phyloP scores from a whole-genome alignment of 2,888 invertebrate species.

The Halictus ligatus region DNA sequence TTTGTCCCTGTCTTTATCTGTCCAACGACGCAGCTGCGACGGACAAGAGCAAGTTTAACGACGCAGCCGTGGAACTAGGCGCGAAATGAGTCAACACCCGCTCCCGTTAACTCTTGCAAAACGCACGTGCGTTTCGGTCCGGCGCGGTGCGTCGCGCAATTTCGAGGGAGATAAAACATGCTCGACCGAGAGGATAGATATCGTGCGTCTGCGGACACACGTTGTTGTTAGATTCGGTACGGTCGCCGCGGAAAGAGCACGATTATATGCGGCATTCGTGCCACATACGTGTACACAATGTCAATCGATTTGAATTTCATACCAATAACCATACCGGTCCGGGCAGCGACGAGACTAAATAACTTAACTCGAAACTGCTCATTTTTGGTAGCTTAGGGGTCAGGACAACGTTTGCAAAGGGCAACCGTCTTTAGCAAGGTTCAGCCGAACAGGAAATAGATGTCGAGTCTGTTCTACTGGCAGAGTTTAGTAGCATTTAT shows the following conservation, averaged over 20 bases:
- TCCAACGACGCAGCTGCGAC: slow-evolving; percentile 59
- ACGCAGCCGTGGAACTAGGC: slow-evolving; percentile 41
- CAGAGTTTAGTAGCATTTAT: slow-evolving; percentile 38
- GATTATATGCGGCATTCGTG: slow-evolving; percentile 38
- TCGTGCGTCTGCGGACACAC: background rate
- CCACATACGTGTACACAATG: slow-evolving; percentile 39
- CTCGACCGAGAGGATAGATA: slow-evolving; percentile 23
- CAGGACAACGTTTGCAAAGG: background rate
- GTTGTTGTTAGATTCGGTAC: slow-evolving; percentile 32
- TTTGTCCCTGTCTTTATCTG: background rate
- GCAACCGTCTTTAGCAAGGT: background rate
- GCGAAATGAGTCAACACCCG: slow-evolving; percentile 67
- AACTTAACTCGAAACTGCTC: background rate
- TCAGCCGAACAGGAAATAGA: slow-evolving; percentile 27
- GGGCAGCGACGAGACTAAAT: background rate
- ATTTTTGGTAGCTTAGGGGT: background rate
- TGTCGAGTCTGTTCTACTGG: slow-evolving; percentile 18
- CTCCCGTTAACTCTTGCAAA: slow-evolving; percentile 49
- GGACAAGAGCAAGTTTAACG: slow-evolving; percentile 24
- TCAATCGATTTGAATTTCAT: slow-evolving; percentile 30
- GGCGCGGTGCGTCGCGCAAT: slow-evolving; percentile 27
- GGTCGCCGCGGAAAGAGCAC: slow-evolving; percentile 3
- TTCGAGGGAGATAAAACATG: slow-evolving; percentile 52
- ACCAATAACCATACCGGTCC: slow-evolving; percentile 20
- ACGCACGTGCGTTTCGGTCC: slow-evolving; percentile 65